Base-by-base conservation (phyloP, 1,140 invertebrate genomes). In the Drosophila elegans region DNA sequence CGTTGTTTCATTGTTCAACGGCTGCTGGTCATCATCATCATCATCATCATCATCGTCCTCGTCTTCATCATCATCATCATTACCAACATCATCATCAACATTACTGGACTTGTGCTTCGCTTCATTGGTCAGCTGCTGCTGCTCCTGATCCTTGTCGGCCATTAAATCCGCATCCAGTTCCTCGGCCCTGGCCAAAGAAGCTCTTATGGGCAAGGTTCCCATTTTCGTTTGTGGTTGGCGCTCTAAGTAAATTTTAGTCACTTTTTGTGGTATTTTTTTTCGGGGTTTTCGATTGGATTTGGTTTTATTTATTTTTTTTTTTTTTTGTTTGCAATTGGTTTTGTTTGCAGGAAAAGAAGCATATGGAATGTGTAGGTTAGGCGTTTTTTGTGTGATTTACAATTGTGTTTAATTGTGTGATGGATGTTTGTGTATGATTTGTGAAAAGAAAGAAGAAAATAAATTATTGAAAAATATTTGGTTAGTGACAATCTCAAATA, bases 191-290 rank as follows among this genome's bases (percentile, higher is more conserved):
- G 84, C 83, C 39, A 86, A 27, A 12, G 83, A 89, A 39, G 83
- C 83, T 4, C 84, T 52, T 27, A 86, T 41, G 44, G 84, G 34
- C 93, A 59, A 46, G 34, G 56, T 71, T 41, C 72, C 72, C 62
- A 76, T 61, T 71, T 72, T 49, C 54, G 69, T 75, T 52, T 83
- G 69, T 56, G 68, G 72, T 74, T 75, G 61, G 73, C 85, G 73
- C 74, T 90, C 83, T 88, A 88, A 79, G 84, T 84, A 88, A 84
- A 84, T 89, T 89, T 88, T 88, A 86, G 74, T 86, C 78, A 86
- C 82, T 71, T 71, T 67, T 71, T 34, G 16, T 32, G 39, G 12
- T 46, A 29, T 48, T 38, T 48, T 48, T 38, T 45, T 67, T 53
- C 9, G 11, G 32, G 53, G 74, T 62, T 72, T 75, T 61, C 72